Base-by-base conservation (phyloP, 2,797 vertebrate genomes). In the Phylloscopus collybita region DNA sequence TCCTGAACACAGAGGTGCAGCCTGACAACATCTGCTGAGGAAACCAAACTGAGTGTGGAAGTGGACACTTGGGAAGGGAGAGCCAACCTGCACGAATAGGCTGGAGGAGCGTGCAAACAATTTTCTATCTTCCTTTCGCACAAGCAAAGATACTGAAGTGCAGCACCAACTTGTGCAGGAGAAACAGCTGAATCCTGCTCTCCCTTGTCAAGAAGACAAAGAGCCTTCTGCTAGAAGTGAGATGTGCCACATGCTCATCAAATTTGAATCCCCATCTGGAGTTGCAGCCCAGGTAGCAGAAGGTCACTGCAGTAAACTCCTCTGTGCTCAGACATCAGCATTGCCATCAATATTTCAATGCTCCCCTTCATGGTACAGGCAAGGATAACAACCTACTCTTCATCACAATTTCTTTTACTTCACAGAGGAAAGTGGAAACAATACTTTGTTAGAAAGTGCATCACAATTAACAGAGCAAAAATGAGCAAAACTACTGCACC, bases 201-300 rank as follows among this genome's bases (percentile, higher is more conserved):
- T 67, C 23, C 22, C 70, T n/a, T 72, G 82, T 87, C 92, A 88
- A 36, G 56, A 89, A 84, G 81, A 95, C 29, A 53, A 92, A 96
- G 56, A 88, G 61, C 6, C 19, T 25, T 66, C 17, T 80, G 74
- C 73, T 90, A 22, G 61, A 88, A 91, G 67, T 38, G 40, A 90
- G 76, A 83, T 19, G 38, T 62, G 94, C 85, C 86, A 91, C 44
- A 59, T 5, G 23, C 78, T 66, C 59, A 85, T 38, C 4, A 54
- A 66, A 78, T 81, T 9, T 51, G 78, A 94, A 89, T 51, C 69
- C 60, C 65, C 80, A 38, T 32, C 25, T 74, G 49, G 86, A 87
- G 57, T 1, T 93, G 91, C 84, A 83, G 90, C 56, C 21, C 66
- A n/a, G 56, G 74, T 1, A 84, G 83, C 56, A 93, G 56, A 86